Evolutionary conservation across 2,888 invertebrate species (phyloP), one percentile per base, ranked within the genome.

Genomic region (Megastigmus dorsalis): DNA sequence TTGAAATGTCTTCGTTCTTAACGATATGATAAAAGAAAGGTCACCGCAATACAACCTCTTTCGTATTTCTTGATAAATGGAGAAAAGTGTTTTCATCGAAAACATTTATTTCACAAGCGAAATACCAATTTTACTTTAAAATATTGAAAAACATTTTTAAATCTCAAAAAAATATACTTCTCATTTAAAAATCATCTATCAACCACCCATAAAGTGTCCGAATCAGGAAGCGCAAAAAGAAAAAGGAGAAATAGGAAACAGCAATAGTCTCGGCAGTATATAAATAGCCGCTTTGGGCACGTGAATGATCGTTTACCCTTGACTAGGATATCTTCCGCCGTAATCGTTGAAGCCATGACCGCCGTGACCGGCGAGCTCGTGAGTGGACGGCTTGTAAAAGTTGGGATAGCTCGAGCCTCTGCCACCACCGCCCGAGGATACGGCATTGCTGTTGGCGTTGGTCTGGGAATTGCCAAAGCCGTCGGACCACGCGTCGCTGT

Each of bases 381-480:
- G 23, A n/a, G n/a, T n/a, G n/a, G n/a, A n/a, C n/a, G 67, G 67
- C 36, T 50, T 43, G 33, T 73, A 60, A 26, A 68, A 54, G 13
- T 43, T 7, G 1, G 72, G 65, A 50, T 72, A 66, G 2, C 62
- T 45, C 18, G 52, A 18, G 9, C 38, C n/a, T n/a, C n/a, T 7
- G 13, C 28, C 30, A 3, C 15, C 18, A 30, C 23, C 41, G 15
- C 54, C 41, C 0, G 20, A 7, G 3, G 57, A 15, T 5, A 13
- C 43, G 4, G 76, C 57, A 9, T 77, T 74, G 38, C 43, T 55
- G 9, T 71, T 66, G 10, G 68, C 55, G 23, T 54, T 69, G 2
- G 74, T 65, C 1, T 59, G 69, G 3, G 74, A 74, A 20, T 74
- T 74, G 1, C 78, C 78, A 13, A 36, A 28, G n/a, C 70, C 69